These are phyloP conservation scores for Eucera pruinosa DNA, from an alignment of 2,888 invertebrate species.

Conservation along the genomic window DNA sequence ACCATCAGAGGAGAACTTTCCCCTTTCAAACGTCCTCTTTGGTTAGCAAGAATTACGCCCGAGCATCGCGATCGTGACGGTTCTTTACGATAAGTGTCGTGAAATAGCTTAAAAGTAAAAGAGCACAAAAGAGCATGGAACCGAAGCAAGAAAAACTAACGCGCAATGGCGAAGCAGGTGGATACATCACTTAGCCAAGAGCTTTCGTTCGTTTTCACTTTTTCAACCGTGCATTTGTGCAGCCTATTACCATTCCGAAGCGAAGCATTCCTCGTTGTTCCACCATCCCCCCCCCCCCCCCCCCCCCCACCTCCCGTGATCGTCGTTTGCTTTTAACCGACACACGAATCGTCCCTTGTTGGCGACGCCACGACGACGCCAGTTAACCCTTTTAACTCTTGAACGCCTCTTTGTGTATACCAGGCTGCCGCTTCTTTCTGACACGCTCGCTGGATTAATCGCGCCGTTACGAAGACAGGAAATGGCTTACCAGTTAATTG, in stretches of 20 bases:
- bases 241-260: constrained; percentile 47
- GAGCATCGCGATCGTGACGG: too few species aligned
- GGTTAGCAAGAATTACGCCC: constrained; percentile 21
- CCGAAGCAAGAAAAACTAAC: constrained; percentile 30
- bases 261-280: constrained; percentile 14
- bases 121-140: neutral
- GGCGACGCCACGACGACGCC: constrained; percentile 12
- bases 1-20: neutral
- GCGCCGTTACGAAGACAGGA: constrained; percentile 13
- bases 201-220: constrained; percentile 35
- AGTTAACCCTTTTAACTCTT: constrained; percentile 37
- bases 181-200: constrained; percentile 37
- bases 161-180: constrained; percentile 13
- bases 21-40: constrained; percentile 5
- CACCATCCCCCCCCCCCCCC: too few species aligned
- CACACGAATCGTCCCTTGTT: constrained; percentile 2
- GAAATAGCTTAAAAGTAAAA: constrained; percentile 26
- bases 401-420: constrained; percentile 15
- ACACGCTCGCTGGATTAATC: constrained; percentile 23
- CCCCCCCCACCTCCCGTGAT: neutral
- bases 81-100: constrained; percentile 58
- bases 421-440: constrained; percentile 15
- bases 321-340: constrained; percentile 24
- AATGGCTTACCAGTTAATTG: constrained; percentile 23
- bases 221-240: constrained; percentile 49